A percentile compares a stretch with the other conserved stretches of the same genome.
These are phyloP conservation scores for Campoletis sonorensis DNA, from an alignment of 1,140 invertebrate genomes.

Conservation along the genomic window DNA sequence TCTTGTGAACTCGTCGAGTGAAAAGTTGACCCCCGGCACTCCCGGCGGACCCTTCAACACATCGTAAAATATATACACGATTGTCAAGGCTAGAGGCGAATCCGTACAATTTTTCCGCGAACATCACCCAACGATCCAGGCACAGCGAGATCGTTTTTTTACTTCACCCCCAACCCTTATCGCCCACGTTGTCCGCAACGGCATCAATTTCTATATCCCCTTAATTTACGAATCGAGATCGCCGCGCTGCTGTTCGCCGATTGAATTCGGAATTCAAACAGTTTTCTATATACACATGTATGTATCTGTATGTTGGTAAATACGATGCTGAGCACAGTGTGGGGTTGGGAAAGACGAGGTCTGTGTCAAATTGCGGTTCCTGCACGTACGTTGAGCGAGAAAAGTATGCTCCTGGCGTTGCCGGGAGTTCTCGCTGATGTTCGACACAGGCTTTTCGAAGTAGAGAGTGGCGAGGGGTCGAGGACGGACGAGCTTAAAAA, in stretches of 20 bases:
- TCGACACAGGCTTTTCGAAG: background rate
- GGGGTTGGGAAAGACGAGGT: conserved; percentile 45
- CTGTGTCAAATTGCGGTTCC: conserved; percentile 73
- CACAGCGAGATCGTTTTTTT: conserved; percentile 33
- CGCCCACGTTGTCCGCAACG: conserved; percentile 29
- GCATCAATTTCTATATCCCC: conserved; percentile 61
- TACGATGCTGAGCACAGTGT: background rate
- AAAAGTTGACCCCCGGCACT: conserved; percentile 20
- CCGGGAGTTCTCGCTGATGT: conserved; percentile 17
- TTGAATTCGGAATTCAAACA: conserved; percentile 74
- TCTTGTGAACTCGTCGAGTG: conserved; percentile 32
- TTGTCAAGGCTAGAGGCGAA: conserved; percentile 30
- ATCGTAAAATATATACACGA: conserved; percentile 31
- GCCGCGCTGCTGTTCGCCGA: conserved; percentile 56
- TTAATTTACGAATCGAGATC: conserved; percentile 69
- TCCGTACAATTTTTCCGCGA: background rate
- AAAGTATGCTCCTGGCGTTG: conserved; percentile 34
- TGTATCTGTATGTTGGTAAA: background rate
- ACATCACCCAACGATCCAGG: conserved; percentile 9
- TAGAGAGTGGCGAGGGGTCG: conserved; percentile 48
- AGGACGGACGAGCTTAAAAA: conserved; percentile 66
- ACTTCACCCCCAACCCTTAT: conserved; percentile 13
- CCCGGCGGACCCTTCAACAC: conserved; percentile 35
- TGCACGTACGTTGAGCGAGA: conserved; percentile 46
- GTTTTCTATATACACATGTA: conserved; percentile 49